Conservation (phyloP, 2,888 invertebrate species). For the Drosophila cyrtoloma region DNA sequence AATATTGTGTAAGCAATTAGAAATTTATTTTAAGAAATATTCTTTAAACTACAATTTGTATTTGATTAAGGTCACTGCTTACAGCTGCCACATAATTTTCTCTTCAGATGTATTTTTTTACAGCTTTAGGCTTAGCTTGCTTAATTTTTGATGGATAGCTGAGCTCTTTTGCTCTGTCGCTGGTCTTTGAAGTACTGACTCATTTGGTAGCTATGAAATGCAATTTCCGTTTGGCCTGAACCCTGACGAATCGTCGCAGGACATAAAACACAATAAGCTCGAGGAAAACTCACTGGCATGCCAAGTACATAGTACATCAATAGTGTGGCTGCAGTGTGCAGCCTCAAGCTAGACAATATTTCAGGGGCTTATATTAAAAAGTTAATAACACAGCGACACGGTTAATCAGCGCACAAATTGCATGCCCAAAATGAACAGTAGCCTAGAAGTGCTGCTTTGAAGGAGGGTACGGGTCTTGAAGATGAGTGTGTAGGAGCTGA, state of each 20-base stretch:
- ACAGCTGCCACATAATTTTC: background rate
- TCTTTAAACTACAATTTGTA: background rate
- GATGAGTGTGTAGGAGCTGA: slow-evolving; percentile 11
- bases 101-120: background rate
- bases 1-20: background rate
- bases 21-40: background rate
- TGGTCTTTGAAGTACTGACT: slow-evolving; percentile 48
- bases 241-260: slow-evolving; percentile 58
- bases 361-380: slow-evolving; percentile 66
- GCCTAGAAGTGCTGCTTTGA: slow-evolving; percentile 17
- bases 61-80: background rate
- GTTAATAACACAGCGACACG: slow-evolving; percentile 77
- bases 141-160: slow-evolving; percentile 5
- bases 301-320: slow-evolving; percentile 51
- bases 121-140: background rate
- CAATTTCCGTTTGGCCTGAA: slow-evolving; percentile 57
- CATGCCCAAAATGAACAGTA: slow-evolving; percentile 49
- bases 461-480: background rate
- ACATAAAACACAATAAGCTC: slow-evolving; percentile 50
- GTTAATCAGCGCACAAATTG: slow-evolving; percentile 74
- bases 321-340: slow-evolving; percentile 23
- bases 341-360: slow-evolving; percentile 55
- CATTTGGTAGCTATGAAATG: slow-evolving; percentile 50
- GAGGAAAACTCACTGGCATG: slow-evolving; percentile 19
- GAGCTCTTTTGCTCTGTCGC: background rate